These are phyloP conservation scores for Maniola jurtina DNA, from an alignment of 1,140 invertebrate genomes.

Conservation along the genomic window DNA sequence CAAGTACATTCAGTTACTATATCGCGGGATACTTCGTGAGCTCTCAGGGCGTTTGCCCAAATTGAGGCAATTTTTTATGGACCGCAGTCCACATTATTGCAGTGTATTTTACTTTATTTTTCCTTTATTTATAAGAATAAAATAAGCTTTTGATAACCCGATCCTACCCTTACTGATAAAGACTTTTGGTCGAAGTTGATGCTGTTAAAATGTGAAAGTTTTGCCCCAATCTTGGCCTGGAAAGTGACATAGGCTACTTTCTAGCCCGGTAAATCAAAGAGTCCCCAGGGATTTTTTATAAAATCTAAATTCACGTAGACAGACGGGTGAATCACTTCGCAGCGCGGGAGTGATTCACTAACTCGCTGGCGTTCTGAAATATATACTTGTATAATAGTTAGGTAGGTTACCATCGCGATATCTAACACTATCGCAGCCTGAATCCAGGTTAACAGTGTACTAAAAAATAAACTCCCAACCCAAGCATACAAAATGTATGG, in stretches of 20 bases:
- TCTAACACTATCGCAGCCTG: background rate
- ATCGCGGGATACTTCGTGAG: conserved; percentile 11
- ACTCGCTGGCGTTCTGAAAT: no score
- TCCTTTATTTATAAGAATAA: background rate
- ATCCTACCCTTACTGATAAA: no score
- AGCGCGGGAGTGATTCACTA: no score
- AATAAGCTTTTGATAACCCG: background rate
- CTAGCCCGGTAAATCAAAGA: no score
- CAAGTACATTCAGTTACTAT: conserved; percentile 23
- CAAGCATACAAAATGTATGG: conserved; percentile 3
- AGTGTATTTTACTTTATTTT: background rate
- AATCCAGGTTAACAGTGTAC: conserved; percentile 4
- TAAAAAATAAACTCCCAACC: conserved; percentile 3
- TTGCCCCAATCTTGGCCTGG: no score
- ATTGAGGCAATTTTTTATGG: background rate
- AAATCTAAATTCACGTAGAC: no score
- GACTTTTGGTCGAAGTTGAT: no score
- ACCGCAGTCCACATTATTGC: background rate
- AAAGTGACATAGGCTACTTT: no score
- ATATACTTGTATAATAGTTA: no score
- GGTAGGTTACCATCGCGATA: background rate
- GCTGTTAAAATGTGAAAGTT: no score
- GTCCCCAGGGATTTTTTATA: no score
- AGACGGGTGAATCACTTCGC: no score
- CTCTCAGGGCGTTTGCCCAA: conserved; percentile 5